phyloP scores from a whole-genome alignment of 92 coral and sea anemone species.

The Umimayanthus chanpuru region DNA sequence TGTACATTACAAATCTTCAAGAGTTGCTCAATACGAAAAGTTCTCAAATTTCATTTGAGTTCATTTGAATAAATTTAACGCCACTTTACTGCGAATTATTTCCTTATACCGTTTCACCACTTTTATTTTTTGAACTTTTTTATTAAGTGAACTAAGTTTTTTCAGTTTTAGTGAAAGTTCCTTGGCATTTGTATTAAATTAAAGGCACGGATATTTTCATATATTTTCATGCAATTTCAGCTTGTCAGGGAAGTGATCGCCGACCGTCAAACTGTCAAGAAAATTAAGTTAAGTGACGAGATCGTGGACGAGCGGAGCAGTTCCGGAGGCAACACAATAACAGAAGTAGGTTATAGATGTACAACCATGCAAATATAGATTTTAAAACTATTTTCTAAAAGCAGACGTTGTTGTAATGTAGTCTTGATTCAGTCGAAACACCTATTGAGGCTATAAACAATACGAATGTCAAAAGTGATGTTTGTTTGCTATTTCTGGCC shows the following conservation, averaged over 20 bases:
- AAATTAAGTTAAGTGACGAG: not conserved
- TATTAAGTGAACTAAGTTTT: not conserved
- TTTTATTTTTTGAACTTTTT: not conserved
- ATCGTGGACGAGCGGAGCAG: not conserved
- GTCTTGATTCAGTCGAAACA: slow-evolving; percentile 3
- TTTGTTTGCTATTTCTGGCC: no score
- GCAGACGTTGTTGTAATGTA: not conserved
- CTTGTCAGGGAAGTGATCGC: slow-evolving; percentile 4
- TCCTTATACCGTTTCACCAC: not conserved
- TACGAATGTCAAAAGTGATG: not conserved
- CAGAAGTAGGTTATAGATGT: not conserved
- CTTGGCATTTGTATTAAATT: not conserved
- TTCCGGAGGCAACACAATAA: not conserved
- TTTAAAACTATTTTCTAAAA: no score
- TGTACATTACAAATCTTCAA: not conserved
- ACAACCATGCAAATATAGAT: not conserved
- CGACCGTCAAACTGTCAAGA: slow-evolving; percentile 4
- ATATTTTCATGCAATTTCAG: slow-evolving; percentile 5
- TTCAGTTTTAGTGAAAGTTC: not conserved
- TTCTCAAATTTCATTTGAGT: not conserved
- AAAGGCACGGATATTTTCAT: not conserved
- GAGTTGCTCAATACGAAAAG: no score
- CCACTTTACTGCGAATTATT: not conserved
- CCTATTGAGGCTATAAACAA: not conserved
- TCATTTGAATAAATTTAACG: not conserved